Evolutionary conservation across 2,888 invertebrate genomes (phyloP).

Genomic region (Aromia moschata): DNA sequence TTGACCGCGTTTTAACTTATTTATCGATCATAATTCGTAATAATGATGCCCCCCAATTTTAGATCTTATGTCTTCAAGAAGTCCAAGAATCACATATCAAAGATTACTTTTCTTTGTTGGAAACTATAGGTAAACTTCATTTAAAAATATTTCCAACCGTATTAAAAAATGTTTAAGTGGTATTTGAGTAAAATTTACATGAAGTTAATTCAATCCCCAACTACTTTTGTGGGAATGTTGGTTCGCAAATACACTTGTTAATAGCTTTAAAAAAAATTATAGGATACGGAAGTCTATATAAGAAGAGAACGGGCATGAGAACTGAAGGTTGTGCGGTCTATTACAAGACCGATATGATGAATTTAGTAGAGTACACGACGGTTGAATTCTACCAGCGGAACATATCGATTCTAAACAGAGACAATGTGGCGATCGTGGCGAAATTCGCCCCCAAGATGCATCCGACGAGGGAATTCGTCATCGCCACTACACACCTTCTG

Average conservation of each 20-base stretch:
- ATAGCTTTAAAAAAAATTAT: too few species aligned
- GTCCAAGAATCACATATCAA: constrained; percentile 78
- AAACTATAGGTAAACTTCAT: constrained; percentile 54
- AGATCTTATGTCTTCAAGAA: constrained; percentile 92
- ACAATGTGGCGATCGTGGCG: constrained; percentile 87
- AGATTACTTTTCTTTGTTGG: constrained; percentile 68
- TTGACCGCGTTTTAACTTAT: too few species aligned
- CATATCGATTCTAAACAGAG: constrained; percentile 77
- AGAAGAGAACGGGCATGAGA: constrained; percentile 82
- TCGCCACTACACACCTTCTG: constrained; percentile 94
- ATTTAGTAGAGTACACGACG: constrained; percentile 70
- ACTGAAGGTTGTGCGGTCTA: constrained; percentile 93
- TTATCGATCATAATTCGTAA: too few species aligned
- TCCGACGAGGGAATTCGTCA: constrained; percentile 69
- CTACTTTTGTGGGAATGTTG: too few species aligned
- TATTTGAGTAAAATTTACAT: too few species aligned
- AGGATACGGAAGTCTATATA: constrained; percentile 81
- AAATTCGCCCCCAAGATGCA: constrained; percentile 71
- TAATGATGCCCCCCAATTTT: too few species aligned
- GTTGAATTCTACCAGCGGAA: constrained; percentile 77
- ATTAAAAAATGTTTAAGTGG: too few species aligned
- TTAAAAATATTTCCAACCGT: too few species aligned
- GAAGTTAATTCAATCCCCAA: too few species aligned
- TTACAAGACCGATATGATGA: constrained; percentile 75
- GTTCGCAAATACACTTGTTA: too few species aligned